Evolutionary conservation across 2,797 vertebrate genomes (phyloP).

Genomic region (Tapera naevia): DNA sequence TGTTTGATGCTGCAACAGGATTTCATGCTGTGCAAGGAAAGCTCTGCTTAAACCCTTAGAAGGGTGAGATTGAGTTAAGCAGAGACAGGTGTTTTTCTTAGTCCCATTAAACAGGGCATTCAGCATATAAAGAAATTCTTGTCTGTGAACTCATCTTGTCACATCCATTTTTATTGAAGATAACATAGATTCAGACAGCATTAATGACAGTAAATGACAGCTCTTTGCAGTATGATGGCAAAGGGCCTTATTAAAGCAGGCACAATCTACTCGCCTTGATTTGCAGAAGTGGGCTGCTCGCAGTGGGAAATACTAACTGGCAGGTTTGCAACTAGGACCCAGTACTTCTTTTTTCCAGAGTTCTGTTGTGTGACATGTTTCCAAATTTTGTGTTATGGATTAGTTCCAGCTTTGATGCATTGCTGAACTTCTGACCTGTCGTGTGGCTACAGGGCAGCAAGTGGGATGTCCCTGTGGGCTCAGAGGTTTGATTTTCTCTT

Average conservation of each 20-base stretch:
- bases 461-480: neutral
- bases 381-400: neutral
- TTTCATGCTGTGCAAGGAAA: neutral
- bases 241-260: neutral
- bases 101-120: neutral
- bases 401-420: neutral
- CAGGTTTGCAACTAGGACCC: neutral
- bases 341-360: neutral
- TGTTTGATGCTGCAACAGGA: neutral
- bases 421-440: neutral
- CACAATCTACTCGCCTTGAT: neutral
- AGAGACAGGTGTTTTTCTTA: neutral
- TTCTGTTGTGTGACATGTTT: neutral
- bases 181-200: neutral
- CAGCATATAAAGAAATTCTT: neutral
- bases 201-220: neutral
- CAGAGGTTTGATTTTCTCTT: neutral
- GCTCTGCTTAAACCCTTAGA: neutral
- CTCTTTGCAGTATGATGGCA: neutral
- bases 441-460: neutral
- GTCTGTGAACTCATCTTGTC: neutral
- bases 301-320: neutral
- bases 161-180: neutral
- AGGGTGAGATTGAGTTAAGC: neutral
- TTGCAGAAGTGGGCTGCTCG: neutral